These are phyloP conservation scores for Dromaius novaehollandiae DNA, from an alignment of 2,113 vertebrate genomes.

Conservation along the genomic window DNA sequence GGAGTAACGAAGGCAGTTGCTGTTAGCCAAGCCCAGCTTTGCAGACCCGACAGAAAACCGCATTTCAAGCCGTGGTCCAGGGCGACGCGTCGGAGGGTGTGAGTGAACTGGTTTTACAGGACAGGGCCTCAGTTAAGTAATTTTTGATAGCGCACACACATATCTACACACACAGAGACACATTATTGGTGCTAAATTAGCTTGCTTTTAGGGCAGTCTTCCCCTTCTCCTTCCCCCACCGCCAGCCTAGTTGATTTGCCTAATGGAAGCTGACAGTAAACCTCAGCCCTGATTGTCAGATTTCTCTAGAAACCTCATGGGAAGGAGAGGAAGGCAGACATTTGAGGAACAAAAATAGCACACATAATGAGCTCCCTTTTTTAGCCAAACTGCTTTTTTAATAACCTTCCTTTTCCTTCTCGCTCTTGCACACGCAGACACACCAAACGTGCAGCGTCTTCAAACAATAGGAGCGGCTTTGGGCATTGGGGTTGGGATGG, in stretches of 20 bases:
- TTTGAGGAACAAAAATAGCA: conserved; percentile 75
- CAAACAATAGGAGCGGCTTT: neutral
- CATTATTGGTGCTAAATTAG: conserved; percentile 57
- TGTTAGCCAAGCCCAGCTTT: neutral
- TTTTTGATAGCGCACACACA: neutral
- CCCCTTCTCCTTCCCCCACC: conserved; percentile 13
- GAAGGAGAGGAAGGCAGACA: conserved; percentile 63
- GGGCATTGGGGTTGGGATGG: neutral
- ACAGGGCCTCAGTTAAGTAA: neutral
- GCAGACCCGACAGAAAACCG: rapidly evolving
- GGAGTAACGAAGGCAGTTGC: neutral
- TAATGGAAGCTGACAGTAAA: conserved; percentile 79
- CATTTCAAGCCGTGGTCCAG: rapidly evolving
- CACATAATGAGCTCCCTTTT: conserved; percentile 75
- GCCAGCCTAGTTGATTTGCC: conserved; percentile 66
- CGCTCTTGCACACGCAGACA: neutral
- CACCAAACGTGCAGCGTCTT: neutral
- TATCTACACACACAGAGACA: neutral
- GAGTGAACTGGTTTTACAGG: neutral
- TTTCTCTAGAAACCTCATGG: conserved; percentile 71
- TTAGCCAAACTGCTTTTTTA: conserved; percentile 69
- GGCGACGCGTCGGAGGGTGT: neutral
- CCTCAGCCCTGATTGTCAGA: conserved; percentile 75
- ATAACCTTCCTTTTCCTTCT: conserved; percentile 19
- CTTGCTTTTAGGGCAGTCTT: conserved; percentile 56